phyloP scores from a whole-genome alignment of 2,797 vertebrate genomes.

The Tamandua tetradactyla region DNA sequence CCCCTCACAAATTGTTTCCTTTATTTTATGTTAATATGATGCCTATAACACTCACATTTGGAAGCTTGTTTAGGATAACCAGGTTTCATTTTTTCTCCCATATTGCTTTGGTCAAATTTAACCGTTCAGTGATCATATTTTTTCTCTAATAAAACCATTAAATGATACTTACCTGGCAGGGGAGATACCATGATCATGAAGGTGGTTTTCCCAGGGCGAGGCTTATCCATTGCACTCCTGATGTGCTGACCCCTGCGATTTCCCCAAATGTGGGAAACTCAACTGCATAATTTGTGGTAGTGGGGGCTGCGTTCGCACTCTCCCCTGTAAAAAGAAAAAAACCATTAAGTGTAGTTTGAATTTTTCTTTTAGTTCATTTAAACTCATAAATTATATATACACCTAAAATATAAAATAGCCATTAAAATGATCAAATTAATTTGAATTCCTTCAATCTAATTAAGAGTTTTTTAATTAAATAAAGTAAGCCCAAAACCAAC shows the following conservation, averaged over 20 bases:
- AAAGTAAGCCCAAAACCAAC: neutral
- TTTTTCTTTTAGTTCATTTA: neutral
- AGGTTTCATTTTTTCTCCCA: conserved; percentile 21
- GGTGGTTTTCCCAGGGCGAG: too few species aligned
- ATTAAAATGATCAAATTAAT: neutral
- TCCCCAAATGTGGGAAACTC: too few species aligned
- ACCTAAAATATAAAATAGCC: neutral
- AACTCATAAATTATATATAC: neutral
- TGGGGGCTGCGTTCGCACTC: too few species aligned
- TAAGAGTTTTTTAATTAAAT: neutral
- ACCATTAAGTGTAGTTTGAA: conserved; percentile 32
- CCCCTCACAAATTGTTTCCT: conserved; percentile 55
- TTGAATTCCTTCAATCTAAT: neutral
- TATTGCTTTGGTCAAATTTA: neutral
- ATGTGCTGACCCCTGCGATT: too few species aligned
- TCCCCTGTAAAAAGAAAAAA: too few species aligned
- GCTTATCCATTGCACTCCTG: too few species aligned
- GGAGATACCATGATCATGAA: too few species aligned
- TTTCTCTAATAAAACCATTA: too few species aligned
- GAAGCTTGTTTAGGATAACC: neutral
- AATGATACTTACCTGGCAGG: too few species aligned
- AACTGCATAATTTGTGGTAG: too few species aligned
- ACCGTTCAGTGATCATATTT: conserved; percentile 29
- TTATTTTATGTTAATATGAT: conserved; percentile 74
- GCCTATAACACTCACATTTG: conserved; percentile 40